Conservation (phyloP, 2,797 vertebrate genomes). For the Phrynocephalus guinanensis region DNA sequence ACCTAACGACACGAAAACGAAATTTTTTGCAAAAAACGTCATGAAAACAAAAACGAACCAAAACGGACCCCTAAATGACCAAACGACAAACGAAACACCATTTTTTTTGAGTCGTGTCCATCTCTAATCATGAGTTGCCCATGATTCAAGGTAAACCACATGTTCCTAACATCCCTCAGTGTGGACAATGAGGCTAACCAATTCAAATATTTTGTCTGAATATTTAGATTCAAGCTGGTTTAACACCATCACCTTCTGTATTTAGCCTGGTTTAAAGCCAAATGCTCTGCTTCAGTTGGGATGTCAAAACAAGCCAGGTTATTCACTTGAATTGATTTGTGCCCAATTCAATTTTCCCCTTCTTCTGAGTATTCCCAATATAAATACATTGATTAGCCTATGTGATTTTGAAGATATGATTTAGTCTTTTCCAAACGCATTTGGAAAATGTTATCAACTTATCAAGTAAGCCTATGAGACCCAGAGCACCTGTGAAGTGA, state of each 20-base stretch:
- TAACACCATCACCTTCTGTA: too few species aligned
- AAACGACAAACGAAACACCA: too few species aligned
- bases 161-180: not conserved
- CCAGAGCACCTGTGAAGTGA: slow-evolving; percentile 29
- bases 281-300: not conserved
- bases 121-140: too few species aligned
- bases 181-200: not conserved
- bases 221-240: too few species aligned
- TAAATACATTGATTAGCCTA: slow-evolving; percentile 7
- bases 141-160: not conserved
- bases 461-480: slow-evolving; percentile 41
- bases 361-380: not conserved
- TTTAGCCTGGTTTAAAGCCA: not conserved
- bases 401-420: slow-evolving; percentile 8
- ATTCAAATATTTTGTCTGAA: not conserved
- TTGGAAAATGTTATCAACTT: slow-evolving; percentile 16
- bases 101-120: too few species aligned
- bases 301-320: not conserved
- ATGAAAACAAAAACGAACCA: too few species aligned
- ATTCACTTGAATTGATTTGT: slow-evolving; percentile 26
- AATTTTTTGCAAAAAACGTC: too few species aligned
- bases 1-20: too few species aligned
- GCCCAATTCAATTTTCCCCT: not conserved
- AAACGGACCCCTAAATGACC: too few species aligned
- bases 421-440: not conserved